Conservation (phyloP, 2,888 invertebrate genomes). For the Ophion obscuratus region DNA sequence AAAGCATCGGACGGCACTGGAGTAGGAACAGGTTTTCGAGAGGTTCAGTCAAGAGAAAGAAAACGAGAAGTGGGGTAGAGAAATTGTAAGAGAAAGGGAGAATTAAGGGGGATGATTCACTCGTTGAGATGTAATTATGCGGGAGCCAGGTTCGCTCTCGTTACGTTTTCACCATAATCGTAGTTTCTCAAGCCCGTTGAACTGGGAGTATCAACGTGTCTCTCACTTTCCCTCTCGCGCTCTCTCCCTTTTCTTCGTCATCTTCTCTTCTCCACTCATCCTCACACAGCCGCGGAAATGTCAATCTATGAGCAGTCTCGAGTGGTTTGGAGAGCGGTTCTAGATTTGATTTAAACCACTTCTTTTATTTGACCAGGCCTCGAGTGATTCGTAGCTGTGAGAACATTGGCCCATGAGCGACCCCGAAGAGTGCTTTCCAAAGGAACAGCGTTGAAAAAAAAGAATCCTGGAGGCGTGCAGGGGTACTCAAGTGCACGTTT, state of each 20-base stretch:
- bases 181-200: constrained; percentile 24
- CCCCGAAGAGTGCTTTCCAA: constrained; percentile 35
- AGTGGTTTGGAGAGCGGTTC: constrained; percentile 58
- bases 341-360: constrained; percentile 63
- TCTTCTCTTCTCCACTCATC: constrained; percentile 23
- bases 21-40: constrained; percentile 16
- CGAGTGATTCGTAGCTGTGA: constrained; percentile 15
- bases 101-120: neutral
- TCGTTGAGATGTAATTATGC: constrained; percentile 56
- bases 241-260: constrained; percentile 17
- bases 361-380: constrained; percentile 61
- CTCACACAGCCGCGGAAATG: constrained; percentile 59
- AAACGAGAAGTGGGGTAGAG: neutral
- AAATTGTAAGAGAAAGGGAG: constrained; percentile 13
- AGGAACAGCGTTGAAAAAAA: constrained; percentile 28
- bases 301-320: constrained; percentile 35
- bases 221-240: constrained; percentile 43
- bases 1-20: neutral
- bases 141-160: constrained; percentile 51
- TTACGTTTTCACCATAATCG: constrained; percentile 48
- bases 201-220: constrained; percentile 43
- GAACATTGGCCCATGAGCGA: constrained; percentile 46
- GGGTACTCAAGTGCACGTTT: constrained; percentile 61
- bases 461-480: neutral
- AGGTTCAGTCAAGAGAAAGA: neutral